A percentile compares a stretch with the other conserved stretches of the same genome.
phyloP scores from a whole-genome alignment of 1,140 invertebrate genomes.

The Capitella teleta region DNA sequence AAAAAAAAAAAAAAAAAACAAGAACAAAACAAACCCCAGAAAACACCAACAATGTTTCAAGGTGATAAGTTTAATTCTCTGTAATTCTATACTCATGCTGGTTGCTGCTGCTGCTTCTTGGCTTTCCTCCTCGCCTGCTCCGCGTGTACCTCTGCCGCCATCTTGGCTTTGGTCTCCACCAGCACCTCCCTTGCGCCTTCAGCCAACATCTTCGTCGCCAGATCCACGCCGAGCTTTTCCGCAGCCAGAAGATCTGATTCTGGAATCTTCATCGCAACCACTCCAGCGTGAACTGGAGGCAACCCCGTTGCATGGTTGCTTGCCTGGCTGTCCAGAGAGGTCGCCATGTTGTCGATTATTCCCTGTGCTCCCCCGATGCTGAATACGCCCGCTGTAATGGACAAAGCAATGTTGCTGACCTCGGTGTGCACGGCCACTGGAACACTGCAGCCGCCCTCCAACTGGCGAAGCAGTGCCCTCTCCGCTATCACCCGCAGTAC shows the following conservation, averaged over 20 bases:
- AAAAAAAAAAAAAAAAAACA: too few relatives aligned
- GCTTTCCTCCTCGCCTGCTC: too few relatives aligned
- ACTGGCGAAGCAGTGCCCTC: slow-evolving; percentile 71
- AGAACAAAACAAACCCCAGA: too few relatives aligned
- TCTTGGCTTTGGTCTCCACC: neutral
- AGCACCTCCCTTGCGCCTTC: slow-evolving; percentile 70
- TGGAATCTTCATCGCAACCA: slow-evolving; percentile 16
- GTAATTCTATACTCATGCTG: too few relatives aligned
- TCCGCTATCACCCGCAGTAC: slow-evolving; percentile 69
- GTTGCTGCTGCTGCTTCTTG: too few relatives aligned
- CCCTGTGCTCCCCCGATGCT: slow-evolving; percentile 71
- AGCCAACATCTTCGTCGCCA: slow-evolving; percentile 61
- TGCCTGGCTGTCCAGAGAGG: slow-evolving; percentile 1
- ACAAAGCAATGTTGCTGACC: too few relatives aligned
- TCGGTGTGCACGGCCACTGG: slow-evolving; percentile 70
- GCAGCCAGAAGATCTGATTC: slow-evolving; percentile 40
- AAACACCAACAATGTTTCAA: too few relatives aligned
- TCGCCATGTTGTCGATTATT: slow-evolving; percentile 44
- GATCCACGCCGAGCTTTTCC: slow-evolving; percentile 53
- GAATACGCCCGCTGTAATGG: slow-evolving; percentile 83
- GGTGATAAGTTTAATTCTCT: too few relatives aligned
- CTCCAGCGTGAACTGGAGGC: too few relatives aligned
- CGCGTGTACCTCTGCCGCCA: too few relatives aligned
- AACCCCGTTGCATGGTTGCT: slow-evolving; percentile 3
- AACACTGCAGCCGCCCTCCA: slow-evolving; percentile 90